Evolutionary conservation across 2,797 vertebrate genomes (phyloP).

Genomic region (Myotis pilosus): DNA sequence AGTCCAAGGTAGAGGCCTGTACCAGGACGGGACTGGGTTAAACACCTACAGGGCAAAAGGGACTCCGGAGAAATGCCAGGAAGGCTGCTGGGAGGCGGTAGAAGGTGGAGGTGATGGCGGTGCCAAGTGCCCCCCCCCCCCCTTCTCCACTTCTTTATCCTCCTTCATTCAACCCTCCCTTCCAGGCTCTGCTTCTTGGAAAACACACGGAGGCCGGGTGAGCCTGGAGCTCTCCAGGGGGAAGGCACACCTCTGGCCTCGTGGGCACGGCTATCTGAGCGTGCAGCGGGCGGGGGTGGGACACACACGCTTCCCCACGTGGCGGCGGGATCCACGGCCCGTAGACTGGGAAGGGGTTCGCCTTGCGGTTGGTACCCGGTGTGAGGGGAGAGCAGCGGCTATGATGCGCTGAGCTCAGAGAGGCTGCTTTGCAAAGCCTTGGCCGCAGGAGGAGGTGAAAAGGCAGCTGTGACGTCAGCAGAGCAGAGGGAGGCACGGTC

Average conservation of each 20-base stretch:
- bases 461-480: not conserved
- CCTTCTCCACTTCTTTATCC: not conserved
- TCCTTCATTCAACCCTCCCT: not conserved
- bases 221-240: not conserved
- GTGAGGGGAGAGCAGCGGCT: accelerated
- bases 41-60: not conserved
- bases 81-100: not conserved
- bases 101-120: not conserved
- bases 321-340: not conserved
- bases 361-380: not conserved
- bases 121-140: not conserved
- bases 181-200: not conserved
- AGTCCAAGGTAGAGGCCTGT: not conserved
- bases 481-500: not conserved
- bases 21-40: not conserved
- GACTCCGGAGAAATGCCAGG: not conserved
- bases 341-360: not conserved
- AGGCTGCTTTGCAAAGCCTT: not conserved
- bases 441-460: not conserved
- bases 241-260: not conserved
- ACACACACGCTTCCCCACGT: not conserved
- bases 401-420: not conserved
- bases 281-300: not conserved
- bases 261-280: not conserved
- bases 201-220: not conserved